Percentiles rank a stretch among this genome's conserved stretches.
Evolutionary conservation across 2,888 invertebrate species (phyloP).

Genomic region (Trissolcus japonicus): DNA sequence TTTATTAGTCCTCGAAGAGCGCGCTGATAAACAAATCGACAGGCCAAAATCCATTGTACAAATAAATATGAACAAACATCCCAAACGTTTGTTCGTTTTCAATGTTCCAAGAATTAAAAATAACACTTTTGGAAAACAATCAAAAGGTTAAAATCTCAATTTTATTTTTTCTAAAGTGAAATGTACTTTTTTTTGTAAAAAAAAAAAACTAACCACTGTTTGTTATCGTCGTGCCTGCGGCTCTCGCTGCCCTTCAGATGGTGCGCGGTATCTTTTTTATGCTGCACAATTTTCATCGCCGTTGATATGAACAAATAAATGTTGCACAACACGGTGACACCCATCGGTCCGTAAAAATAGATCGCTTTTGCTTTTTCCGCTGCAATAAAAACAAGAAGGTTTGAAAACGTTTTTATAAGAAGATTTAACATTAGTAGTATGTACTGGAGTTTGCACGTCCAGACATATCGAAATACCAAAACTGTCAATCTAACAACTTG

Average conservation of each 20-base stretch:
- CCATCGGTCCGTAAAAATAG: constrained; percentile 85
- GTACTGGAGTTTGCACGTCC: too few relatives aligned
- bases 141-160: too few relatives aligned
- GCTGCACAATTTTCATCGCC: constrained; percentile 81
- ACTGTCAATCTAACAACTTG: background rate
- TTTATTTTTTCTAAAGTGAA: too few relatives aligned
- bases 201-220: constrained; percentile 77
- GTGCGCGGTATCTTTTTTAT: constrained; percentile 81
- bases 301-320: constrained; percentile 83
- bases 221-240: constrained; percentile 80
- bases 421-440: background rate
- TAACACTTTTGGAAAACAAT: too few relatives aligned
- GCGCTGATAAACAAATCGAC: too few relatives aligned
- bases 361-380: constrained; percentile 79
- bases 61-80: too few relatives aligned
- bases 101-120: too few relatives aligned
- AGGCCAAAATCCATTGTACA: too few relatives aligned
- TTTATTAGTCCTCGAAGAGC: too few relatives aligned
- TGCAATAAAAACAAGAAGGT: constrained; percentile 63
- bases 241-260: constrained; percentile 83
- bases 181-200: too few relatives aligned
- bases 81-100: too few relatives aligned
- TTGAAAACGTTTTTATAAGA: background rate
- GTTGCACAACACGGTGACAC: constrained; percentile 81
- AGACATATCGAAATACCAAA: background rate